Evolutionary conservation across 2,888 invertebrate species (phyloP).

Genomic region (Hydrotaea diabolus): DNA sequence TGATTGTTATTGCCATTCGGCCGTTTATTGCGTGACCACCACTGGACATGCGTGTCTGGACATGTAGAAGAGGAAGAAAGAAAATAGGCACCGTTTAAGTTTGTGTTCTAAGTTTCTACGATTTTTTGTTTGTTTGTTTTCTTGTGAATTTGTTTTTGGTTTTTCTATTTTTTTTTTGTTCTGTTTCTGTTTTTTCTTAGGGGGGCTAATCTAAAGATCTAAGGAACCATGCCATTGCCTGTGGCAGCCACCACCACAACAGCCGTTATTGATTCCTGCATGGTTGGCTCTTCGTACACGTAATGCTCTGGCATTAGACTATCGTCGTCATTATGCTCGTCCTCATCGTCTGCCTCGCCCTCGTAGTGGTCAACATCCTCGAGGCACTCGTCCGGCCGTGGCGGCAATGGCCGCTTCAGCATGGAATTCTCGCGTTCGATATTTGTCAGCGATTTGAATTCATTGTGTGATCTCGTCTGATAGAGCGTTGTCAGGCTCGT

Average conservation of each 20-base stretch:
- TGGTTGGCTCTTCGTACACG: slow-evolving; percentile 68
- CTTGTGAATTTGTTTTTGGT: slow-evolving; percentile 45
- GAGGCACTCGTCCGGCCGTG: slow-evolving; percentile 57
- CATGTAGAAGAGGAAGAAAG: slow-evolving; percentile 58
- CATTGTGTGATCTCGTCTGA: slow-evolving; percentile 65
- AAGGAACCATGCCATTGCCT: slow-evolving; percentile 63
- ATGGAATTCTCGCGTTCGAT: slow-evolving; percentile 62
- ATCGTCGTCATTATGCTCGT: slow-evolving; percentile 64
- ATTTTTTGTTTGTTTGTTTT: slow-evolving; percentile 16
- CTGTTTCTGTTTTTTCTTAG: slow-evolving; percentile 55
- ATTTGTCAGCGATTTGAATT: slow-evolving; percentile 58
- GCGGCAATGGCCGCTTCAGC: slow-evolving; percentile 62
- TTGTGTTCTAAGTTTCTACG: slow-evolving; percentile 36
- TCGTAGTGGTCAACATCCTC: slow-evolving; percentile 58
- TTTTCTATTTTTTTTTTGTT: slow-evolving; percentile 43
- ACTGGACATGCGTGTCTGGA: slow-evolving; percentile 80
- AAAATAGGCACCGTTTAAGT: slow-evolving; percentile 50
- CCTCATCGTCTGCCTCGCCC: slow-evolving; percentile 57
- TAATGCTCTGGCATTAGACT: slow-evolving; percentile 64
- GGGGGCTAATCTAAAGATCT: slow-evolving; percentile 38
- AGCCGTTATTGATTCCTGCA: slow-evolving; percentile 68
- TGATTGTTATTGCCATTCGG: slow-evolving; percentile 79
- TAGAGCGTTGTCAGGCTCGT: slow-evolving; percentile 70
- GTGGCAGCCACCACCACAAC: slow-evolving; percentile 70
- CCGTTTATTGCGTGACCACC: slow-evolving; percentile 81